Conservation (phyloP, 1,140 invertebrate species). For the Ruditapes philippinarum region DNA sequence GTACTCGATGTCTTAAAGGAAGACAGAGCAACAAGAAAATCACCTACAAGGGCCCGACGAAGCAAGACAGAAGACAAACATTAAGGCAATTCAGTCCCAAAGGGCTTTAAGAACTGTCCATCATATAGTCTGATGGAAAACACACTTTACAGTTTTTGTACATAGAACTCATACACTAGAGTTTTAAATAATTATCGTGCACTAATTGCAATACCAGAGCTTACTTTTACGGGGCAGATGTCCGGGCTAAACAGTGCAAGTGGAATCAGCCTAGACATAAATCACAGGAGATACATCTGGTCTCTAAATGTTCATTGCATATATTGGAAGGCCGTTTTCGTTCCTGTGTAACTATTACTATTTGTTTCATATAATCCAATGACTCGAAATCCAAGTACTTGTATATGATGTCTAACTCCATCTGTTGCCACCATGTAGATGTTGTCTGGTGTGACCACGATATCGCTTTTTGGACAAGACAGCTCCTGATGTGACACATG, state of each 20-base stretch:
- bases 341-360: not conserved
- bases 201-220: conserved; percentile 6
- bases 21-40: too few species aligned
- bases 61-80: too few species aligned
- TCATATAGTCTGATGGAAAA: too few species aligned
- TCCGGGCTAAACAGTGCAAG: not conserved
- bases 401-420: not conserved
- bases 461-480: not conserved
- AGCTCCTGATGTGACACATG: not conserved
- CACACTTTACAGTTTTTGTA: too few species aligned
- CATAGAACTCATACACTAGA: too few species aligned
- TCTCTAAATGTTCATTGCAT: not conserved
- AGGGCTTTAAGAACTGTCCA: too few species aligned
- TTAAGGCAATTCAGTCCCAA: too few species aligned
- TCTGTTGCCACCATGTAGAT: not conserved
- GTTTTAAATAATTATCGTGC: too few species aligned
- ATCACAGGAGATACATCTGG: not conserved
- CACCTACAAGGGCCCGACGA: too few species aligned
- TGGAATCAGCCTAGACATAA: conserved; percentile 14
- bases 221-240: conserved; percentile 15
- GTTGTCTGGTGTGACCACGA: not conserved
- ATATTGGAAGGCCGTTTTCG: not conserved
- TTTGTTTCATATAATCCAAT: not conserved
- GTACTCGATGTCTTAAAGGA: too few species aligned
- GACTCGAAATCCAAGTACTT: not conserved